A percentile compares a stretch with the other conserved stretches of the same genome.
These are phyloP conservation scores for Lypha dubia DNA, from an alignment of 2,888 invertebrate species.

Conservation along the genomic window DNA sequence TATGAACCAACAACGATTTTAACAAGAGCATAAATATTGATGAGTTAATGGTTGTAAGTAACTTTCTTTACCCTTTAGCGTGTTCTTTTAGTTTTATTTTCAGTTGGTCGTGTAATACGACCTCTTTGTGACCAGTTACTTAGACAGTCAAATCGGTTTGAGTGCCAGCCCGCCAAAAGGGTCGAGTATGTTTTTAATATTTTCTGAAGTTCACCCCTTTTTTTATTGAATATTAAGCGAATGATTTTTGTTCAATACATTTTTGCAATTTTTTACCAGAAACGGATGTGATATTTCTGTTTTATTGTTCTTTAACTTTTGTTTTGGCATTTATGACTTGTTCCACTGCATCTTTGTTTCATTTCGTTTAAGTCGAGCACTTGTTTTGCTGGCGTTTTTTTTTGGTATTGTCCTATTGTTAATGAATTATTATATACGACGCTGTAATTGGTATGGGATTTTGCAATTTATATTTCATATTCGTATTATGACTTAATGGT, in stretches of 20 bases:
- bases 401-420: slow-evolving; percentile 39
- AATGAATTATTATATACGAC: slow-evolving; percentile 60
- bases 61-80: slow-evolving; percentile 37
- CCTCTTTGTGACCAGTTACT: slow-evolving; percentile 66
- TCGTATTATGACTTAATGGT: slow-evolving; percentile 61
- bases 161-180: slow-evolving; percentile 25
- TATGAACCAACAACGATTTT: slow-evolving; percentile 63
- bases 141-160: slow-evolving; percentile 9
- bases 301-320: slow-evolving; percentile 46
- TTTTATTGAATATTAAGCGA: slow-evolving; percentile 61
- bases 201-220: slow-evolving; percentile 61
- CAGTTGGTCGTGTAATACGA: slow-evolving; percentile 61
- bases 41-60: slow-evolving; percentile 65
- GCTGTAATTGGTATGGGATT: slow-evolving; percentile 21
- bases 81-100: slow-evolving; percentile 19
- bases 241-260: slow-evolving; percentile 32
- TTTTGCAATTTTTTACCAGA: slow-evolving; percentile 25
- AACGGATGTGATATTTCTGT: slow-evolving; percentile 61
- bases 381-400: slow-evolving; percentile 17
- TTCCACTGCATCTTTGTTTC: slow-evolving; percentile 15
- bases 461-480: slow-evolving; percentile 38
- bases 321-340: slow-evolving; percentile 46
- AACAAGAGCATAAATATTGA: slow-evolving; percentile 71
- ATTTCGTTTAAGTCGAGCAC: slow-evolving; percentile 27
- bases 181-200: slow-evolving; percentile 32